Evolutionary conservation across 23 tunicate species (phyloP).

Genomic region (Aplidium turbinatum): DNA sequence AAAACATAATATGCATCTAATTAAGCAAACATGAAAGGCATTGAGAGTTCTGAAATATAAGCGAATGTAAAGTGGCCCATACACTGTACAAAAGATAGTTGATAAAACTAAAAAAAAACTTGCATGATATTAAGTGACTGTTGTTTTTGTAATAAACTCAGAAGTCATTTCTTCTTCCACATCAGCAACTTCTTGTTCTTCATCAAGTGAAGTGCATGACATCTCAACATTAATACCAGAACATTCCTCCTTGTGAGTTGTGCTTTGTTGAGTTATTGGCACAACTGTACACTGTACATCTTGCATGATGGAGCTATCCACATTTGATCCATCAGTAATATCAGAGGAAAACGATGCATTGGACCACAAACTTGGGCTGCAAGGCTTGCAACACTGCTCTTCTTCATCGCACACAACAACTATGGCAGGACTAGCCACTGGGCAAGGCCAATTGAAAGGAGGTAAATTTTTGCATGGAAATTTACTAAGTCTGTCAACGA

Average conservation of each 20-base stretch:
- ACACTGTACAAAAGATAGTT: no score
- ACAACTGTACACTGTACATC: no score
- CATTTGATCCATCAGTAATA: slow-evolving; percentile 1
- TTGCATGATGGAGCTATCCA: background rate
- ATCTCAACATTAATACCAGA: background rate
- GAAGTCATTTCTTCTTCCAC: background rate
- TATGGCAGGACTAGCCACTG: slow-evolving; percentile 6
- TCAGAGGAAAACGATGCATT: slow-evolving; percentile 44
- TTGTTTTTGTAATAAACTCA: no score
- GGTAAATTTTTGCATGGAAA: slow-evolving; percentile 42
- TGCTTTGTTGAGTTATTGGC: no score
- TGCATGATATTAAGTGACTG: no score
- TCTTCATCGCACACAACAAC: slow-evolving; percentile 40
- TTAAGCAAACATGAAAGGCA: no score
- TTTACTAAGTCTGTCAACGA: slow-evolving; percentile 33
- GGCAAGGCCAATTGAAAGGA: slow-evolving; percentile 20
- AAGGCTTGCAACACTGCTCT: slow-evolving; percentile 31
- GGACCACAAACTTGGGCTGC: slow-evolving; percentile 52
- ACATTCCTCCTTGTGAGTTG: no score
- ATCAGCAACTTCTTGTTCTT: background rate
- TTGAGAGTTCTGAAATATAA: no score
- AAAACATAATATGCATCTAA: no score
- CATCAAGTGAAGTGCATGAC: background rate
- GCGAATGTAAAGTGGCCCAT: no score
- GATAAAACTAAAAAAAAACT: no score